Percentiles rank a stretch among this genome's conserved stretches.
phyloP scores from a whole-genome alignment of 1,140 invertebrate species.

The Sycophaga agraensis region DNA sequence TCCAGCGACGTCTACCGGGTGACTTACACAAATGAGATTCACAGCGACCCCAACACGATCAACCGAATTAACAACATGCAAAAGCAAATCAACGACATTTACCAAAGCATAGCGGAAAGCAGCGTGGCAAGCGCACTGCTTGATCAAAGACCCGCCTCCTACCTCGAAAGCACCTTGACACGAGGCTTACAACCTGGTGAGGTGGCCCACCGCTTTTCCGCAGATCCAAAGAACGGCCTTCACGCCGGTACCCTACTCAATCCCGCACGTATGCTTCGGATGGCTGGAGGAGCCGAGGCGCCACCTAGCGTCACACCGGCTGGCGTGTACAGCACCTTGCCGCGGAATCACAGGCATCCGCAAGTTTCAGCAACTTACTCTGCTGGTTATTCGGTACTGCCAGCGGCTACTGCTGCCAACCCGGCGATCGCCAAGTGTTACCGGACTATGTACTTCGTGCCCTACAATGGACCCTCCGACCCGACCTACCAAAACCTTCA shows the following conservation, averaged over 20 bases:
- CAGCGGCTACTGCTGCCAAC: conserved; percentile 30
- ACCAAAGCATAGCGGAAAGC: conserved; percentile 53
- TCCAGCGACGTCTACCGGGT: conserved; percentile 20
- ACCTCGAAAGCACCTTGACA: conserved; percentile 42
- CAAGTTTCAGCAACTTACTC: conserved; percentile 33
- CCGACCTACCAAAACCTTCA: conserved; percentile 56
- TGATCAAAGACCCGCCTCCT: conserved; percentile 29
- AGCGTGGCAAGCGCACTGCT: not conserved
- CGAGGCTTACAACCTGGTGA: conserved; percentile 3
- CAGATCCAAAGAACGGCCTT: not conserved
- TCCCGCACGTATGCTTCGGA: conserved; percentile 37
- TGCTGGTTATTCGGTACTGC: conserved; percentile 37
- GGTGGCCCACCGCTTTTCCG: not conserved
- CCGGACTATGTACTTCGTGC: conserved; percentile 72
- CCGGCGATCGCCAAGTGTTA: conserved; percentile 48
- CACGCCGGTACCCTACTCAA: conserved; percentile 4
- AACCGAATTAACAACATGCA: conserved; percentile 53
- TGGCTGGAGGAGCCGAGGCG: conserved; percentile 35
- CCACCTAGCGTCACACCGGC: conserved; percentile 38
- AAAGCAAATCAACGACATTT: conserved; percentile 52
- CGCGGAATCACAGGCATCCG: conserved; percentile 40
- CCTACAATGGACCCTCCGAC: conserved; percentile 64
- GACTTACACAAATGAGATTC: conserved; percentile 18
- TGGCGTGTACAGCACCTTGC: conserved; percentile 21
- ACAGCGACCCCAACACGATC: conserved; percentile 43